phyloP scores from a whole-genome alignment of 2,113 vertebrate species.

The Pungitius pungitius region DNA sequence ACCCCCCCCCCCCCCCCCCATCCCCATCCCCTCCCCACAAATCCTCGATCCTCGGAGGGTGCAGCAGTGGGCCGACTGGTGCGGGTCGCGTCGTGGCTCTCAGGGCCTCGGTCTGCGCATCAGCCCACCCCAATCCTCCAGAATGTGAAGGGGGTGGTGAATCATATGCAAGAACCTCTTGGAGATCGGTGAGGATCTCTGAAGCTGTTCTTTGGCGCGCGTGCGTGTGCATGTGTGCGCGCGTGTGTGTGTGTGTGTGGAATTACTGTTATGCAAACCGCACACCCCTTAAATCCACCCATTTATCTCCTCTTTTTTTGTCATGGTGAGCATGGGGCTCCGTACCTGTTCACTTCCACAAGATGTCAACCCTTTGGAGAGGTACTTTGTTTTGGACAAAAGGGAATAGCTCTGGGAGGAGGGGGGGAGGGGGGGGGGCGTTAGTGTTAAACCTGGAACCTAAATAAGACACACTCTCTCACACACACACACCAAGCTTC shows the following conservation, averaged over 20 bases:
- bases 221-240: too few species aligned
- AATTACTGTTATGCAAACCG: slow-evolving; percentile 58
- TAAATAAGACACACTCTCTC: not conserved
- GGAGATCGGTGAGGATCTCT: slow-evolving; percentile 16
- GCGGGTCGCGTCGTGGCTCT: slow-evolving; percentile 40
- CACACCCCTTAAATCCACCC: not conserved
- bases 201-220: slow-evolving; percentile 9
- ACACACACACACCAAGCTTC: slow-evolving; percentile 6
- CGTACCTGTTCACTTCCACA: not conserved
- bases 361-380: slow-evolving; percentile 25
- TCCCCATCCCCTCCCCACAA: too few species aligned
- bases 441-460: slow-evolving; percentile 9
- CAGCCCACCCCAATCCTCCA: slow-evolving; percentile 40
- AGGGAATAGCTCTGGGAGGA: not conserved
- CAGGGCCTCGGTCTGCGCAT: slow-evolving; percentile 47
- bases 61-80: not conserved
- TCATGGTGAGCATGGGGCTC: slow-evolving; percentile 28
- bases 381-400: slow-evolving; percentile 25
- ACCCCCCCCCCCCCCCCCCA: too few species aligned
- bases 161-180: slow-evolving; percentile 29
- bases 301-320: slow-evolving; percentile 29
- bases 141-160: slow-evolving; percentile 72
- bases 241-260: too few species aligned
- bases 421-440: not conserved
- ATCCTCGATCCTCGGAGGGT: not conserved